A percentile compares a stretch with the other conserved stretches of the same genome.
Conservation (phyloP, 1,140 invertebrate species). For the Papilio glaucus region DNA sequence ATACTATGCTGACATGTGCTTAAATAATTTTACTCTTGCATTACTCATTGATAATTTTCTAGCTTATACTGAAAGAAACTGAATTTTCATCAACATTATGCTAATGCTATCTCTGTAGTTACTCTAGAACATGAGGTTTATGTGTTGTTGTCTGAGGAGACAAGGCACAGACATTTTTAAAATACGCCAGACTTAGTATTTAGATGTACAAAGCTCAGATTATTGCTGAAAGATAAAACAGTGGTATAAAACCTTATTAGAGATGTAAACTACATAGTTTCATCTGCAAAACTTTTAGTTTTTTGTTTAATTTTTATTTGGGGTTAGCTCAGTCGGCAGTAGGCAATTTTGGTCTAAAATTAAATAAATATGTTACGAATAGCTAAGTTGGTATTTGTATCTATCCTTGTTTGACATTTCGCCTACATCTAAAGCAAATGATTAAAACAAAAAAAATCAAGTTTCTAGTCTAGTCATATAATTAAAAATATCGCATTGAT, state of each 20-base stretch:
- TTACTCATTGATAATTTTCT: constrained; percentile 16
- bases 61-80: constrained; percentile 25
- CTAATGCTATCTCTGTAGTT: constrained; percentile 18
- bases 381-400: too few relatives aligned
- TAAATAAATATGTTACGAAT: too few relatives aligned
- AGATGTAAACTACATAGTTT: not conserved
- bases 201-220: not conserved
- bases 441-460: too few relatives aligned
- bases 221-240: constrained; percentile 19
- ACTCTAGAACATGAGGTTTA: constrained; percentile 17
- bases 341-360: too few relatives aligned
- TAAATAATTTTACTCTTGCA: not conserved
- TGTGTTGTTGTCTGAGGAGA: constrained; percentile 27
- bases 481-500: too few relatives aligned
- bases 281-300: constrained; percentile 11
- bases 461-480: too few relatives aligned
- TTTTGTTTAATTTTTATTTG: too few relatives aligned
- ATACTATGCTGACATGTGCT: too few relatives aligned
- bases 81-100: constrained; percentile 35
- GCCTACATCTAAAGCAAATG: too few relatives aligned
- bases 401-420: too few relatives aligned
- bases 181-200: constrained; percentile 17
- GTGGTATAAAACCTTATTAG: not conserved
- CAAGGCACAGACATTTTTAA: constrained; percentile 25
- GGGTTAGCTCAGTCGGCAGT: too few relatives aligned